A percentile compares a stretch with the other conserved stretches of the same genome.
phyloP scores from a whole-genome alignment of 2,797 vertebrate species.

The Pogonophryne albipinna region DNA sequence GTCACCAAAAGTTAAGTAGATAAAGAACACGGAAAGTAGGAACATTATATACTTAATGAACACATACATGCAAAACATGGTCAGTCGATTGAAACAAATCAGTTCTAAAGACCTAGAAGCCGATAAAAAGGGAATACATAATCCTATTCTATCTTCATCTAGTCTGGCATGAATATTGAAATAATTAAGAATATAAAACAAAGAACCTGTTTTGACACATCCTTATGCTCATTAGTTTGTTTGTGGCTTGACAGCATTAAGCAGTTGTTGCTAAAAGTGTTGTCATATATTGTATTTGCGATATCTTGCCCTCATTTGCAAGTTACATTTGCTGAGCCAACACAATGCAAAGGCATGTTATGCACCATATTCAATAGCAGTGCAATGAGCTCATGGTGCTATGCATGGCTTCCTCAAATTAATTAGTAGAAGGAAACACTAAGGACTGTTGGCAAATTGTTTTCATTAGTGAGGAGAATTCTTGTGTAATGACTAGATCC shows the following conservation, averaged over 20 bases:
- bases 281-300: conserved; percentile 32
- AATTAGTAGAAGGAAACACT: conserved; percentile 64
- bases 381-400: conserved; percentile 34
- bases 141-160: not conserved
- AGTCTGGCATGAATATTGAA: not conserved
- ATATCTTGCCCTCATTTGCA: conserved; percentile 23
- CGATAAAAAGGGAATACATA: too few species aligned
- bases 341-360: conserved; percentile 30
- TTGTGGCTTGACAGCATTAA: conserved; percentile 29
- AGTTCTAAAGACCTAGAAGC: not conserved
- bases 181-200: not conserved
- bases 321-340: conserved; percentile 25
- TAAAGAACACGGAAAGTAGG: not conserved
- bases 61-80: not conserved
- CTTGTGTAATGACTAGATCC: conserved; percentile 51
- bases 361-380: conserved; percentile 23
- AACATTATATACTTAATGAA: not conserved
- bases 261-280: conserved; percentile 35
- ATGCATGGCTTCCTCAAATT: conserved; percentile 70
- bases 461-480: conserved; percentile 67
- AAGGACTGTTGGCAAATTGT: conserved; percentile 64
- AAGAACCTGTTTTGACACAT: conserved; percentile 17
- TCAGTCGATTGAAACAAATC: conserved; percentile 1
- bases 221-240: conserved; percentile 32
- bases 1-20: not conserved